Evolutionary conservation across 2,113 vertebrate genomes (phyloP).

Genomic region (Pedetes capensis): DNA sequence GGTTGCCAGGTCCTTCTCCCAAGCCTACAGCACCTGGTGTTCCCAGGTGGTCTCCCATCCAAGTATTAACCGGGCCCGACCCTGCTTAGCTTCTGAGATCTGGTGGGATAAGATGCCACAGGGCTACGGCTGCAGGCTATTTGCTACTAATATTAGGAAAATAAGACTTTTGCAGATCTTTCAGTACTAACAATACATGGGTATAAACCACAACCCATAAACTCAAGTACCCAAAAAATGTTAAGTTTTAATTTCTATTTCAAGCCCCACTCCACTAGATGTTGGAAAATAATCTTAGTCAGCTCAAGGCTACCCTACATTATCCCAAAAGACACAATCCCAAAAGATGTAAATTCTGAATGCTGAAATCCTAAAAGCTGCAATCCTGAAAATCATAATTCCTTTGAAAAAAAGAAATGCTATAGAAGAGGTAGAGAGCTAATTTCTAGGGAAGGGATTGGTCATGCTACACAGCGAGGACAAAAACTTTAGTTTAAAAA

Average conservation of each 20-base stretch:
- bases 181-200: background rate
- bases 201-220: background rate
- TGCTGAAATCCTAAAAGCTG: background rate
- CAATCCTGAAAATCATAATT: background rate
- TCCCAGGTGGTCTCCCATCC: no score
- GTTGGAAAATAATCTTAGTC: background rate
- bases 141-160: constrained; percentile 1
- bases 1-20: no score
- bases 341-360: background rate
- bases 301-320: background rate
- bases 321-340: background rate
- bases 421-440: background rate
- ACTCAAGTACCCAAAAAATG: background rate
- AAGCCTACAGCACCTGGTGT: no score
- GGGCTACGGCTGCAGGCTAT: no score
- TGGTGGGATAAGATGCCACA: no score
- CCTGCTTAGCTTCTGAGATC: no score
- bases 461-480: background rate
- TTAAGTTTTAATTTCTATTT: background rate
- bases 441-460: background rate
- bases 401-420: background rate
- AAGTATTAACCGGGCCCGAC: no score
- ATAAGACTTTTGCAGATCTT: constrained; percentile 1
- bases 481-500: background rate
- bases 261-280: background rate